A percentile compares a stretch with the other conserved stretches of the same genome.
Evolutionary conservation across 2,113 vertebrate species (phyloP).

Genomic region (Thamnophis sirtalis): DNA sequence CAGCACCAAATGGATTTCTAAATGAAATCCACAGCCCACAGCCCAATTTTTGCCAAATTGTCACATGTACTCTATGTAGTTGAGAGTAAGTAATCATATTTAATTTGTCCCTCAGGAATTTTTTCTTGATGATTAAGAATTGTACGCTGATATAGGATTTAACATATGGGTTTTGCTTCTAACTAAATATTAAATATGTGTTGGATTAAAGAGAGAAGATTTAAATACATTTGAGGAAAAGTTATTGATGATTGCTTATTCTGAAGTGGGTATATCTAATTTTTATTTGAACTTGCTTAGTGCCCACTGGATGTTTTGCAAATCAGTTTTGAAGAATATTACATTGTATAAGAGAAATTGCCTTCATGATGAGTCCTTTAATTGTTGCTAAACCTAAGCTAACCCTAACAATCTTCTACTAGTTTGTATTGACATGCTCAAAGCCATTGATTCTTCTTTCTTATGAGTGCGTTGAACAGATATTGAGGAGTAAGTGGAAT

Average conservation of each 20-base stretch:
- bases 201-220: not conserved
- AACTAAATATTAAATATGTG: not conserved
- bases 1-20: not conserved
- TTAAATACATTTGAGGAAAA: not conserved
- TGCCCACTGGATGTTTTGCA: not conserved
- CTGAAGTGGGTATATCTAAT: not conserved
- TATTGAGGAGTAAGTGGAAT: not conserved
- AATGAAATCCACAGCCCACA: not conserved
- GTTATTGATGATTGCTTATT: not conserved
- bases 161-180: not conserved
- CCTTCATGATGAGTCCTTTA: not conserved
- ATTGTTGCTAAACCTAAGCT: not conserved
- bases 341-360: not conserved
- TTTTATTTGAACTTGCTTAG: not conserved
- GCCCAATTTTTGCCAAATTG: not conserved
- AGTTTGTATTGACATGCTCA: not conserved
- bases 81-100: not conserved
- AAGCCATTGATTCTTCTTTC: not conserved
- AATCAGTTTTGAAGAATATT: not conserved
- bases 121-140: not conserved
- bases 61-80: not conserved
- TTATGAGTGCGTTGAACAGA: not conserved
- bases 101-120: not conserved
- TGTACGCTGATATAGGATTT: not conserved
- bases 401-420: not conserved